Base-by-base conservation (phyloP, 2,113 vertebrate genomes). In the Eulacestoma nigropectus region DNA sequence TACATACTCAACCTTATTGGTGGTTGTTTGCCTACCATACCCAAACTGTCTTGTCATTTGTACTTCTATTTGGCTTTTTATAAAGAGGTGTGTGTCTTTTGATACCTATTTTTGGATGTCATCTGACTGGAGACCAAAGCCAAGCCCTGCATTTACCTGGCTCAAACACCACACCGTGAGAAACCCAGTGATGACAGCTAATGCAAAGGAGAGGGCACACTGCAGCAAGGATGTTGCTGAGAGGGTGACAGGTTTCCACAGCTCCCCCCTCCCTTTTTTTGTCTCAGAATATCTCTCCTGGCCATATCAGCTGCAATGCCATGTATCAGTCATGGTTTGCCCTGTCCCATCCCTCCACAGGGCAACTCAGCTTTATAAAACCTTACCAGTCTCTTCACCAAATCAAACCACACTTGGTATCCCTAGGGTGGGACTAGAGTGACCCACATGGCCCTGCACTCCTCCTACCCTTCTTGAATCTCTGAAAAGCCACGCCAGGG, bases 391-490 rank as follows among this genome's bases (percentile, higher is more conserved):
- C 7, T 41, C 69, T 46, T 68, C 44, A 63, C 20, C 56, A 67
- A 44, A 70, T 8, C 3, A 4, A 62, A 41, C 2, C 21, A 37
- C n/a, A 14, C 11, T 20, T 2, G 1, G 7, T 4, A 22, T 26
- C 11, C 20, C n/a, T 41, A 19, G n/a, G 32, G 20, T 53, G 55
- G 69, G 41, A n/a, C 19, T 11, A 29, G 41, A 8, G 35, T 60
- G 49, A 39, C 16, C 11, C 26, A 26, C 47, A 7, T 0, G 1
- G 16, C 21, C 27, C 57, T 52, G 19, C 14, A 8, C 27, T 79
- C 27, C 56, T 20, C 5, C 47, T 16, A 1, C 29, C 9, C 12
- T 35, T 79, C 41, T 4, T 23, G 30, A 42, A n/a, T 7, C 39
- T 50, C 17, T 16, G 35, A 13, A 23, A 59, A 78, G 14, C 33